Evolutionary conservation across 2,888 invertebrate genomes (phyloP), one percentile per base, ranked within the genome.

Genomic region (Orgyia antiqua): DNA sequence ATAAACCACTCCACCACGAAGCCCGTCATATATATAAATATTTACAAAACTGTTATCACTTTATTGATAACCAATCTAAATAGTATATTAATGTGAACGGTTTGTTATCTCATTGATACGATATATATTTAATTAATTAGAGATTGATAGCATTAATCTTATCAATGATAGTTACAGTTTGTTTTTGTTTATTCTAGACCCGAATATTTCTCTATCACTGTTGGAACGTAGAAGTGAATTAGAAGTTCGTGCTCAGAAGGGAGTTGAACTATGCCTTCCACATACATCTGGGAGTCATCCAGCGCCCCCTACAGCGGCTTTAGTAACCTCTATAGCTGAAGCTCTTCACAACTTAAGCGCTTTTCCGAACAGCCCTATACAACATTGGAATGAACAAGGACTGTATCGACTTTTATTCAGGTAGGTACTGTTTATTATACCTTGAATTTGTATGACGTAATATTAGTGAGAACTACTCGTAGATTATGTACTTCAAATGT

Each of bases 191-290:
- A 33, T 59, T 70, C 51, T 44, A 86, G 84, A 80, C 34, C 70
- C 75, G 7, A 84, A 84, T 39, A 59, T 84, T 23, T 73, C 83
- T 0, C 13, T 76, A 13, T 65, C 71, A 1, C 24, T 82, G 10
- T 50, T 84, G 20, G 84, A 86, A 37, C 72, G 77, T 13, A 63
- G 68, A 3, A 53, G 68, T 0, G 78, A 80, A 36, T 36, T 80
- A 10, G 83, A 84, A 45, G 84, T 86, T 7, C 75, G 77, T 10
- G 69, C 76, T 2, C 66, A 69, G 35, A 86, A 84, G 42, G 51
- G 61, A 29, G 65, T 54, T 1, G 73, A 69, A 4, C 54, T 76
- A 5, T 53, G 36, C 2, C 40, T 82, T 18, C 58, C 66, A 2
- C 70, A 74, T 4, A 4, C 24, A 2, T 3, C 7, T n/a, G 6